Base-by-base conservation (phyloP, 30 jellyfish, hydroid and myxozoan species). In the Morbakka virulenta region DNA sequence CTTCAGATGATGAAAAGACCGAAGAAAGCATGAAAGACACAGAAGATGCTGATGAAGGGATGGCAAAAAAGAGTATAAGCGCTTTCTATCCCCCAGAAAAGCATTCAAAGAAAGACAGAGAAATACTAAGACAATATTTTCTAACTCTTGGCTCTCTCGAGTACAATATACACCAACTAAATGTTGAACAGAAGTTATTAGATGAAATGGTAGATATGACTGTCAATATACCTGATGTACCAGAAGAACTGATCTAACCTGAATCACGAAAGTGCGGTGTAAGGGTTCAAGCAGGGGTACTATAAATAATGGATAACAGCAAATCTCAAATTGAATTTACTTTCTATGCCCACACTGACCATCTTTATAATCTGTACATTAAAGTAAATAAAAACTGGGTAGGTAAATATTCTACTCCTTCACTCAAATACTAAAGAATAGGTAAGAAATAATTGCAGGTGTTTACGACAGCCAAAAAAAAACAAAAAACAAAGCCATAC, bases 151-250 rank as follows among this genome's bases (percentile, higher is more conserved):
- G 89, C 2, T 28, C 91, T 0, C 63, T 88, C 57, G 97, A 80
- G 61, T 88, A 28, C 57, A 88, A 88, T 28, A 63, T 88, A 13
- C 93, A 88, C n/a, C 94, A 80, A 29, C n/a, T 80, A 4, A 72
- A 80, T 49, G 51, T 68, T 2, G 94, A 88, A 63, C 94, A 88
- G 65, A 81, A 74, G 74, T 79, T 88, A 4, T 26, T 88, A 62
- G 91, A 88, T 67, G 97, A 88, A 28, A 72, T 88, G 68, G 95
- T 81, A n/a, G 97, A 88, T 36, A 81, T 81, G 36, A 81, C 76
- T 4, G 91, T 88, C 17, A 80, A 83, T n/a, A 93, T 88, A 41
- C 57, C 57, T 6, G 57, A 41, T 41, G 57, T 41, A 9, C 57
- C 57, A 9, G 57, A 41, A 41, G 57, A 41, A 41, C 57, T 41